Evolutionary conservation across 1,140 invertebrate genomes (phyloP), one percentile per base, ranked within the genome.

Genomic region (Fopius arisanus): DNA sequence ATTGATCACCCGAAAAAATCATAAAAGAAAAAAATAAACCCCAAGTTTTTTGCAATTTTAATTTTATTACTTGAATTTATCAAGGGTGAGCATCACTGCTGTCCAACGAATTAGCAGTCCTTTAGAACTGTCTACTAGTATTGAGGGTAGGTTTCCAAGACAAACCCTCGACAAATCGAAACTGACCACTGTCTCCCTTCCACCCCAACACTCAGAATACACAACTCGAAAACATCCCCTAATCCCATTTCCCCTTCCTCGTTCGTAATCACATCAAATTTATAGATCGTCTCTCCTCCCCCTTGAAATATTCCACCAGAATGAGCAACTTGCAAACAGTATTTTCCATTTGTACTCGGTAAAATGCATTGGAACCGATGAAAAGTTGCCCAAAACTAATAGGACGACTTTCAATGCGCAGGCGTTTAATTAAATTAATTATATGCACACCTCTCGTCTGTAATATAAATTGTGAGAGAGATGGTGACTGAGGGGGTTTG

Each of bases 341-440:
- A 70, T 70, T 62, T 33, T 26, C 12, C 29, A 21, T 59, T 59
- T 59, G 2, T 23, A 26, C 16, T 59, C 28, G 48, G 31, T 9
- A 62, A n/a, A 67, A 43, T 71, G 41, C 23, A 72, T 66, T 48
- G 68, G 67, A 31, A 26, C 48, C 80, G 80, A 77, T 80, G 82
- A 43, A 87, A 87, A 87, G 84, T 88, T 88, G 80, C 80, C 78
- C 3, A 59, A 74, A 87, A 87, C 84, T 86, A 86, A 87, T 84
- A 83, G 85, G 81, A 88, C 84, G 83, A 85, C 86, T 88, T 87
- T 87, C 85, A 83, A 80, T 80, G 82, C 78, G 76, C 29, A 79
- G 76, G 78, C 81, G 84, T 87, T 87, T 87, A 88, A 88, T 88
- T 87, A 88, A 87, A 87, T 87, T 88, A 87, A 87, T 88, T 86